Evolutionary conservation across 2,113 vertebrate species (phyloP), one percentile per base, ranked within the genome.

Genomic region (Dolichotis patagonum): DNA sequence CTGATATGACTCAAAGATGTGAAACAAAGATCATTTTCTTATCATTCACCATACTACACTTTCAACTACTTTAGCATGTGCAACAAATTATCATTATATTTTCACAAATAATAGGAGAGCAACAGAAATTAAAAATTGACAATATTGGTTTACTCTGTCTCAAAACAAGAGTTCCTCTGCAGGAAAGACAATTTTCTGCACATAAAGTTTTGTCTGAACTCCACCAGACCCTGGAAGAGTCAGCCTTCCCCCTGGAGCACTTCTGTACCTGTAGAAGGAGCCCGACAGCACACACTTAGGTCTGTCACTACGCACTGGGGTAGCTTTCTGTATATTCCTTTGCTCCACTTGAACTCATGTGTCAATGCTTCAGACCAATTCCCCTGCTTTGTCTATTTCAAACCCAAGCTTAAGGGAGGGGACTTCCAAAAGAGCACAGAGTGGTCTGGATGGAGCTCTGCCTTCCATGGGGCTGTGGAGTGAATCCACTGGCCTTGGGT

Each of bases 381-480:
- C 2, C 8, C 9, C 16, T 32, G 19, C 1, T 38, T 78, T 86
- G 63, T 91, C 1, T 56, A 77, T 49, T 43, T 87, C n/a, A 71
- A 81, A 90, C 12, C 5, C 4, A 5, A 19, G 2, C 2, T 5
- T 60, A 4, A 2, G 1, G 11, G 7, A 41, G 6, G 17, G 7
- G 26, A 6, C 0, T 32, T 67, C 8, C 5, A 14, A 0, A 5
- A 2, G 8, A 52, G 26, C 30, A 22, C 1, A 7, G 77, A 41
- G n/a, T 49, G 1, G 6, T 9, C n/a, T 6, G 1, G 11, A 12
- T 43, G 49, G 1, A 41, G 69, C 28, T 38, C 30, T 3, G 10
- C 67, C 7, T 0, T 35, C 16, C 6, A 0, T 30, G 41, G n/a
- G 19, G 22, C 14, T 38, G 0, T 26, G 1, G 3, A 43, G 1